A percentile compares a stretch with the other conserved stretches of the same genome.
Conservation (phyloP, 2,888 invertebrate species). For the Sinopyrophorus schimmeli region DNA sequence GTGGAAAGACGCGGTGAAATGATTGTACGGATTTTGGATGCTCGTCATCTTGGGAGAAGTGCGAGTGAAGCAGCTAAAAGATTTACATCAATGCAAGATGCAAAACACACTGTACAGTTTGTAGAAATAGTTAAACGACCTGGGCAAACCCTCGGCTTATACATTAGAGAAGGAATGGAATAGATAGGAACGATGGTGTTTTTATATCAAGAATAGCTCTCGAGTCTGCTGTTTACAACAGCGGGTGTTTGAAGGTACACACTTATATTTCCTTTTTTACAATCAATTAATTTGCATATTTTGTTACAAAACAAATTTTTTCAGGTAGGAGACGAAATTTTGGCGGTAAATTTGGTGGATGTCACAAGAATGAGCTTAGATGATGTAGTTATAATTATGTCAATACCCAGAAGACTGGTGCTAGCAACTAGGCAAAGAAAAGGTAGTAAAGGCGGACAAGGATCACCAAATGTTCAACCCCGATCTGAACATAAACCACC, state of each 20-base stretch:
- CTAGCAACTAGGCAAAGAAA: constrained; percentile 88
- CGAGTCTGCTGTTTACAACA: constrained; percentile 96
- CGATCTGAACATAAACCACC: constrained; percentile 83
- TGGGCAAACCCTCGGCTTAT: constrained; percentile 96
- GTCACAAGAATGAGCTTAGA: constrained; percentile 97
- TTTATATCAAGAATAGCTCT: constrained; percentile 96
- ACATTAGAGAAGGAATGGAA: constrained; percentile 98
- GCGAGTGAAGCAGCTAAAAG: constrained; percentile 87
- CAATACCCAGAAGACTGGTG: constrained; percentile 93
- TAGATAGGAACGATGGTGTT: constrained; percentile 92
- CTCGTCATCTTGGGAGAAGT: constrained; percentile 83
- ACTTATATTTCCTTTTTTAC: constrained; percentile 25
- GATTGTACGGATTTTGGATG: constrained; percentile 89
- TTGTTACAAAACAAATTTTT: no score
- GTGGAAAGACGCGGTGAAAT: constrained; percentile 93
- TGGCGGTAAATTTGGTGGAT: constrained; percentile 97
- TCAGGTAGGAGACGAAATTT: constrained; percentile 95
- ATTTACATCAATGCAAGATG: constrained; percentile 78
- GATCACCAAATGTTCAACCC: constrained; percentile 64
- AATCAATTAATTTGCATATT: no score
- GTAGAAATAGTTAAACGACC: constrained; percentile 99
- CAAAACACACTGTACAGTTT: constrained; percentile 71
- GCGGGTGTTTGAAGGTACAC: constrained; percentile 91
- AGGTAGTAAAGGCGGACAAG: constrained; percentile 60
- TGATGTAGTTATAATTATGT: constrained; percentile 99